Conservation (phyloP, 2,113 vertebrate species). For the Melanerpes aurifrons region DNA sequence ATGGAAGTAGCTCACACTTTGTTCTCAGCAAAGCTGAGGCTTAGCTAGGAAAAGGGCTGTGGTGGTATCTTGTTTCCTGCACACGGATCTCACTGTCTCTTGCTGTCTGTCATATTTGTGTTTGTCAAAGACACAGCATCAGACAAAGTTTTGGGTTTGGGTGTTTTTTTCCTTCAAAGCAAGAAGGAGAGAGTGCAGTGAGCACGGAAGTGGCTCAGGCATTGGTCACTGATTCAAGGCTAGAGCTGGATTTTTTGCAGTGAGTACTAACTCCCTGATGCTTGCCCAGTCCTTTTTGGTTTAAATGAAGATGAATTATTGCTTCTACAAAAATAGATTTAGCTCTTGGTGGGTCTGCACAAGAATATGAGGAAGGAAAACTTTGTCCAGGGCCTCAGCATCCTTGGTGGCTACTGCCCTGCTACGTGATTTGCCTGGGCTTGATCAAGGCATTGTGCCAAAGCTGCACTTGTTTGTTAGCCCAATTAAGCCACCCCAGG, state of each 20-base stretch:
- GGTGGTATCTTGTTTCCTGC: constrained; percentile 29
- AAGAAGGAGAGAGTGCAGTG: background rate
- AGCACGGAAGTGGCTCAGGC: background rate
- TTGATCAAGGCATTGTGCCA: background rate
- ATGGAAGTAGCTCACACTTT: background rate
- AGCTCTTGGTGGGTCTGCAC: background rate
- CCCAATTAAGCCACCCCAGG: background rate
- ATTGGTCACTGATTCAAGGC: constrained; percentile 10
- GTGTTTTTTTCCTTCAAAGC: background rate
- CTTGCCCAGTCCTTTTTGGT: background rate
- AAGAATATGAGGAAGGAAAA: background rate
- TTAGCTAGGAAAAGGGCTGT: constrained; percentile 39
- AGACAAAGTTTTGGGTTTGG: background rate
- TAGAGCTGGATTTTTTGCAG: background rate
- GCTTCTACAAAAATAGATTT: background rate
- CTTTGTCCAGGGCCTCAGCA: background rate
- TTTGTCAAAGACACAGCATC: constrained; percentile 10
- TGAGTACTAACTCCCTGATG: background rate
- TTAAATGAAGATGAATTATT: background rate
- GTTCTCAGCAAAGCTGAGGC: background rate
- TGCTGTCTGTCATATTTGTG: background rate
- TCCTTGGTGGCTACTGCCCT: background rate
- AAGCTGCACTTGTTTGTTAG: background rate
- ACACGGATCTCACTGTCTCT: constrained; percentile 23
- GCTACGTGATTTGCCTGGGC: background rate